These are phyloP conservation scores for Nematostella vectensis DNA, from an alignment of 92 coral and sea anemone genomes.

Conservation along the genomic window DNA sequence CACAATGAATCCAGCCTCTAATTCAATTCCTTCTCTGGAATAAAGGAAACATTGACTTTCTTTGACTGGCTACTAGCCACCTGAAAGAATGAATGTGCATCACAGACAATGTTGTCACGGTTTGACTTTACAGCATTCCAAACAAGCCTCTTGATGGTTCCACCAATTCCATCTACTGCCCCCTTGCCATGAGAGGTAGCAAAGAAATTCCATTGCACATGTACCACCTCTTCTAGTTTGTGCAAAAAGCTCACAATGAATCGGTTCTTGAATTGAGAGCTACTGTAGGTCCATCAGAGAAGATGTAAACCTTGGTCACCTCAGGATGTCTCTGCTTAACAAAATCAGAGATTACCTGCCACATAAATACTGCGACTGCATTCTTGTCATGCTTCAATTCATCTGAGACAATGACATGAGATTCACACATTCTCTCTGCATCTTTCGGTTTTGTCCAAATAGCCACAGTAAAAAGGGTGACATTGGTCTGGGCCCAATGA, in stretches of 20 bases:
- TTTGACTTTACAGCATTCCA: constrained; percentile 41
- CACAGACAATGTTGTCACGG: constrained; percentile 20
- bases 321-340: constrained; percentile 26
- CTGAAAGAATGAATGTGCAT: constrained; percentile 36
- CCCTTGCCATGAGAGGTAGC: constrained; percentile 61
- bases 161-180: constrained; percentile 56
- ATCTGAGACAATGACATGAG: not conserved
- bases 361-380: not conserved
- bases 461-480: constrained; percentile 1
- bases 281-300: constrained; percentile 65
- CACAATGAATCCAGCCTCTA: constrained; percentile 22
- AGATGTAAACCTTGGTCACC: constrained; percentile 18
- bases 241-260: constrained; percentile 36
- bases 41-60: constrained; percentile 31
- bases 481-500: not conserved
- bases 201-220: constrained; percentile 44
- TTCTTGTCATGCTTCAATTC: constrained; percentile 1
- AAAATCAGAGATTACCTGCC: constrained; percentile 4
- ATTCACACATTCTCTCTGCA: not conserved
- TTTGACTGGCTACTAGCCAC: constrained; percentile 40
- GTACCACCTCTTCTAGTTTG: constrained; percentile 18
- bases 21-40: constrained; percentile 24
- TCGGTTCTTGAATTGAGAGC: constrained; percentile 48
- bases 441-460: not conserved
- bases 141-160: constrained; percentile 39